Evolutionary conservation across 2,888 invertebrate species (phyloP), one percentile per base, ranked within the genome.

Genomic region (Cremastinae sp.): DNA sequence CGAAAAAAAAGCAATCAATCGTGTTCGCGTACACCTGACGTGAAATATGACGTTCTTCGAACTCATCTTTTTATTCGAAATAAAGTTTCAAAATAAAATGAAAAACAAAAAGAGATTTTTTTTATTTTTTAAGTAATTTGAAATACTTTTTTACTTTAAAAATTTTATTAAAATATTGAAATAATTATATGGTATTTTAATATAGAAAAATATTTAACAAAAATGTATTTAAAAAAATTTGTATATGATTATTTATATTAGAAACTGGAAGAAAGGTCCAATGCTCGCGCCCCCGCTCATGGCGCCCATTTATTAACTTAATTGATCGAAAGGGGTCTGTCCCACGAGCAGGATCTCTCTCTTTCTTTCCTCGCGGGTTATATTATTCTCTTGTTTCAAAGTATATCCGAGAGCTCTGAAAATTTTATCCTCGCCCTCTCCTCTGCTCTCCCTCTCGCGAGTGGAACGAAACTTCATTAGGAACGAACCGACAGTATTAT

Each of bases 251-350:
- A 41, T 41, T 35, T 14, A 53, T n/a, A n/a, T n/a, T n/a, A 39
- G 22, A 39, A 35, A 59, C 28, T 51, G 37, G 45, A 37, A 39
- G 22, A 39, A 28, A n/a, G 55, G 75, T 78, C 75, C 74, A 75
- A 79, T 71, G 78, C 75, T 76, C 78, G 53, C 66, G 69, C 80
- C 78, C 79, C 79, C 69, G 62, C 76, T 28, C 45, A 55, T 55
- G 68, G 71, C 66, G 71, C 72, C 75, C 76, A 80, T 80, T 89
- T 88, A 88, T 88, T 89, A 88, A 83, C 83, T 84, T 89, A 89
- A 89, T 88, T 89, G 87, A 89, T 88, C 87, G 87, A 85, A 86
- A 86, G 84, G 83, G 84, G 77, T 80, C 78, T 71, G 28, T 28
- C 28, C 5, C 28, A 3, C 28, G 28, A 5, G 28, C 74, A 62